Evolutionary conservation across 2,113 vertebrate genomes (phyloP).

Genomic region (Pelobates fuscus): DNA sequence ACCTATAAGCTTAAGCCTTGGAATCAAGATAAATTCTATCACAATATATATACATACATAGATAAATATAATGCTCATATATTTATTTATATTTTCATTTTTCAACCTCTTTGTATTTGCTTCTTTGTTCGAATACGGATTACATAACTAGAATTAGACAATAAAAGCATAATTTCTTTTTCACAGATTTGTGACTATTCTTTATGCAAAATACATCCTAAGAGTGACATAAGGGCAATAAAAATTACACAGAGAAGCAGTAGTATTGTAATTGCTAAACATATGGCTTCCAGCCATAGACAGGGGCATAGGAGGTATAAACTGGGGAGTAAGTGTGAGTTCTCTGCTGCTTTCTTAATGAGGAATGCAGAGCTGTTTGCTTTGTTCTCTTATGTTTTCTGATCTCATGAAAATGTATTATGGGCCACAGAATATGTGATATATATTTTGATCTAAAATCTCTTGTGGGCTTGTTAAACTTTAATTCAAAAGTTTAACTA

Average conservation of each 20-base stretch:
- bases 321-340: slow-evolving; percentile 40
- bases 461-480: background rate
- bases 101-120: background rate
- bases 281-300: slow-evolving; percentile 54
- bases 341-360: slow-evolving; percentile 29
- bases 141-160: slow-evolving; percentile 55
- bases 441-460: slow-evolving; percentile 5
- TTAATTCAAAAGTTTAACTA: slow-evolving; percentile 3
- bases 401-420: background rate
- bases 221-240: slow-evolving; percentile 61
- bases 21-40: too few species aligned
- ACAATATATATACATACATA: too few species aligned
- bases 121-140: slow-evolving; percentile 56
- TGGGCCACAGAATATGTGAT: background rate
- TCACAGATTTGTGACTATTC: slow-evolving; percentile 55
- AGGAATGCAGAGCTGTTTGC: slow-evolving; percentile 30
- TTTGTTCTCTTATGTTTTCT: slow-evolving; percentile 8
- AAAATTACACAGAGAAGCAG: slow-evolving; percentile 52
- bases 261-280: slow-evolving; percentile 56
- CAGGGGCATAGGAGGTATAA: slow-evolving; percentile 42
- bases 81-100: background rate
- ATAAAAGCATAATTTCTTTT: slow-evolving; percentile 60
- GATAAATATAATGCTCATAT: background rate
- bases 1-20: too few species aligned
- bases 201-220: slow-evolving; percentile 55